Base-by-base conservation (phyloP, 2,113 vertebrate genomes). In the Calidris pugnax region DNA sequence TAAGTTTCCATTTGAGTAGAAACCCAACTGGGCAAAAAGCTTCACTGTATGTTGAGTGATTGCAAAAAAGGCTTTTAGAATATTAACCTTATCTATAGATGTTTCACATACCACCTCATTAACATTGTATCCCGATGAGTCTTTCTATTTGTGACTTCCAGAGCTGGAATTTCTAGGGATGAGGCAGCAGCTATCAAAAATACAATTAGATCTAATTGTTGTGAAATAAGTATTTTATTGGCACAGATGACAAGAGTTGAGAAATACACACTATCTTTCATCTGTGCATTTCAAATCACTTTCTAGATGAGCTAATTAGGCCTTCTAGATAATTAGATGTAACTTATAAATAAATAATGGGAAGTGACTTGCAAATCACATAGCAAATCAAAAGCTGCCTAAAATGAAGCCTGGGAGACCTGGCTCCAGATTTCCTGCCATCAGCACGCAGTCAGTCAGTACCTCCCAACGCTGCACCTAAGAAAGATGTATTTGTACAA, bases 161-260 rank as follows among this genome's bases (percentile, higher is more conserved):
- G 80, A 93, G 74, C 84, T 82, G 92, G 73, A 94, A 90, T 91
- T 93, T 96, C 93, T 89, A 89, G 87, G 84, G 69, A 92, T 94
- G 87, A 69, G 57, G 55, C 66, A 72, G 73, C 79, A 95, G 57
- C 68, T 91, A 68, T 93, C 95, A 92, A 87, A 96, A 96, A 69
- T 95, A 68, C 47, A 96, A 57, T 95, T 87, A 87, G 57, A 91
- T 80, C 45, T 93, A 82, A 95, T 97, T 96, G 91, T 94, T 94
- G 92, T 90, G 89, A 95, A 95, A 83, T 88, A 85, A 63, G 11
- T 87, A 33, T 89, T 95, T 94, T 93, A 95, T 91, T 95, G 90
- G 80, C 84, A 92, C 86, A 79, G 80, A 72, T 93, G 83, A 85
- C 45, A 67, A 32, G 57, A 62, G 77, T 92, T 97, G 91, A 72